Evolutionary conservation across 2,797 vertebrate genomes (phyloP).

Genomic region (Schizothorax lantsangensis): DNA sequence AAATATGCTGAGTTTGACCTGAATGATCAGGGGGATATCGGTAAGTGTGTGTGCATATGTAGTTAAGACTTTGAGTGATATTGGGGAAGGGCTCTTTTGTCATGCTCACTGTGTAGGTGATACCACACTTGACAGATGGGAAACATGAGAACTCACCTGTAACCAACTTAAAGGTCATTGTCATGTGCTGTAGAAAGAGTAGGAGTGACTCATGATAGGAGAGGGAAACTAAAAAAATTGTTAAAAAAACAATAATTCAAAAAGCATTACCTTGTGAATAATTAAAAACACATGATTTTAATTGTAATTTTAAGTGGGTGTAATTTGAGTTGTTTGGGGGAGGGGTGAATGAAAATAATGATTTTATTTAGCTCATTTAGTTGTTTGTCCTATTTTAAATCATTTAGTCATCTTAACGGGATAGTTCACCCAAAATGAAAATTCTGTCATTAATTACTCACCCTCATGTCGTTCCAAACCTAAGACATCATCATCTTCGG

Average conservation of each 20-base stretch:
- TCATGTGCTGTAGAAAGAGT: neutral
- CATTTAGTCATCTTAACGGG: neutral
- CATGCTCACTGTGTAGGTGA: constrained; percentile 61
- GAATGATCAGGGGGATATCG: constrained; percentile 96
- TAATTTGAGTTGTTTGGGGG: too few species aligned
- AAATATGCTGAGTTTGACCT: constrained; percentile 98
- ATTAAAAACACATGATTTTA: neutral
- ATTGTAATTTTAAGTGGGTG: neutral
- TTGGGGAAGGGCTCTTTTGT: constrained; percentile 12
- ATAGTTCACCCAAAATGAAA: too few species aligned
- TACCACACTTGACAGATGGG: constrained; percentile 37
- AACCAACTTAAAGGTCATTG: neutral
- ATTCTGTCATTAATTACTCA: too few species aligned
- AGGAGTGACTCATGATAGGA: neutral
- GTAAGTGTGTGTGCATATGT: constrained; percentile 80
- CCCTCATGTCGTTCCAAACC: too few species aligned
- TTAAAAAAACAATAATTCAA: neutral
- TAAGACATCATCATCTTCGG: too few species aligned
- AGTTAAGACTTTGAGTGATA: constrained; percentile 22
- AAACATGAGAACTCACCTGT: constrained; percentile 32
- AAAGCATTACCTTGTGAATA: neutral
- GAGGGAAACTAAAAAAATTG: neutral
- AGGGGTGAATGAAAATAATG: too few species aligned
- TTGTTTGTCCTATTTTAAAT: neutral
- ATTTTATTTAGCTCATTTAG: too few species aligned